Evolutionary conservation across 2,797 vertebrate genomes (phyloP).

Genomic region (Coregonus suidteri): DNA sequence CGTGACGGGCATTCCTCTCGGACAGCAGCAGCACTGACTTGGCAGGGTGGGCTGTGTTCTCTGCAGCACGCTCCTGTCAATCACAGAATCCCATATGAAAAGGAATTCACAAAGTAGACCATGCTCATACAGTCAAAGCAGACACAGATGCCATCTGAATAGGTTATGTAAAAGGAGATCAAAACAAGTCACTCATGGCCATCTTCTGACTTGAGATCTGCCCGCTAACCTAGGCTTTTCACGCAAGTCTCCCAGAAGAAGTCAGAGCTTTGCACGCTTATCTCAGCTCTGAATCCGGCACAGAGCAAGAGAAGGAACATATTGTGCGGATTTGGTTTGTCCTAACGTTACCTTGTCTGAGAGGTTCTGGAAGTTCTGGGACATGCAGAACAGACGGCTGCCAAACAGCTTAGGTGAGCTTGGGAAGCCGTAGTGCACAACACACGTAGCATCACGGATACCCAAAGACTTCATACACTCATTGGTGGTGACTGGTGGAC

Average conservation of each 20-base stretch:
- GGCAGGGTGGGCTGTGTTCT: not conserved
- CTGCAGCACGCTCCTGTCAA: conserved; percentile 9
- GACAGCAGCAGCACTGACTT: conserved; percentile 75
- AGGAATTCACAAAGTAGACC: not conserved
- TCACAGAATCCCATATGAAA: not conserved
- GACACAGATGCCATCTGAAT: not conserved
- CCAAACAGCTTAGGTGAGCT: conserved; percentile 78
- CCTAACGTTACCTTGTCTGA: conserved; percentile 68
- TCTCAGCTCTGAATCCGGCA: not conserved
- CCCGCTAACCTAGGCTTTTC: not conserved
- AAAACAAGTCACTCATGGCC: not conserved
- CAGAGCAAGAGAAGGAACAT: not conserved
- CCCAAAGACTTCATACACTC: conserved; percentile 76
- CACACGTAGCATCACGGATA: conserved; percentile 85
- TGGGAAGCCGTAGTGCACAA: conserved; percentile 89
- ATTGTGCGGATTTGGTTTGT: not conserved
- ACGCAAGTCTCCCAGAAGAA: not conserved
- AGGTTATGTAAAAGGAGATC: not conserved
- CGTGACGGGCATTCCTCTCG: conserved; percentile 68
- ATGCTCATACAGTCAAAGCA: conserved; percentile 4
- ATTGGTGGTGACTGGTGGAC: conserved; percentile 81
- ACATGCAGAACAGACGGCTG: conserved; percentile 81
- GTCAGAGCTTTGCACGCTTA: not conserved
- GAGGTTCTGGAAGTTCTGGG: conserved; percentile 77
- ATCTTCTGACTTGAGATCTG: not conserved